Evolutionary conservation across 2,113 vertebrate genomes (phyloP).

Genomic region (Eonycteris spelaea): DNA sequence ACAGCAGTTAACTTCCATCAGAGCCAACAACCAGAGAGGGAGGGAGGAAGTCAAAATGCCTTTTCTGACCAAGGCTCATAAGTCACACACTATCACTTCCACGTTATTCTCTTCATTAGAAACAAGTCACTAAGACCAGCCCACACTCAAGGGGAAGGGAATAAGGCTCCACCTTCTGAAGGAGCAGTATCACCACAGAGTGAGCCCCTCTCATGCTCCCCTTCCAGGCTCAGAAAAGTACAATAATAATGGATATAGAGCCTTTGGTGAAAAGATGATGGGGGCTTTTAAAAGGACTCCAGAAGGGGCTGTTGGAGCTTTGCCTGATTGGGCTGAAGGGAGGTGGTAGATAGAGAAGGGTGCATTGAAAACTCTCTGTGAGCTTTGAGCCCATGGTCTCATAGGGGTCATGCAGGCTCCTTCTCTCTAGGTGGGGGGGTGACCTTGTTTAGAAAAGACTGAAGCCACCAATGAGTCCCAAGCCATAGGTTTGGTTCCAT

Average conservation of each 20-base stretch:
- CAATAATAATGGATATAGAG: neutral
- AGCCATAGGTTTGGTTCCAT: neutral
- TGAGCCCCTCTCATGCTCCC: neutral
- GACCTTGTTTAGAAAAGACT: neutral
- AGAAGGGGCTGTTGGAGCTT: neutral
- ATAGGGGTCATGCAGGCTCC: neutral
- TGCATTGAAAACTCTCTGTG: neutral
- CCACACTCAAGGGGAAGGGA: accelerated
- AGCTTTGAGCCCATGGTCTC: neutral
- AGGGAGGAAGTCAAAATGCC: neutral
- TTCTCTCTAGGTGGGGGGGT: neutral
- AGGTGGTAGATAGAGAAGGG: neutral
- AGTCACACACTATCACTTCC: neutral
- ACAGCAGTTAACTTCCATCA: neutral
- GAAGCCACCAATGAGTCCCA: neutral
- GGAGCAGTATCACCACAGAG: neutral
- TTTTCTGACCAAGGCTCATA: neutral
- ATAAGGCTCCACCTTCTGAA: neutral
- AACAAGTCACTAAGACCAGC: neutral
- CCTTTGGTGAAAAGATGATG: neutral
- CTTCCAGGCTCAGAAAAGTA: neutral
- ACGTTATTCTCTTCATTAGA: neutral
- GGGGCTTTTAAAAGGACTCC: neutral
- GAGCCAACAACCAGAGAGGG: neutral
- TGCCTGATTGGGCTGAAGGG: neutral